phyloP scores from a whole-genome alignment of 2,113 vertebrate species.

The Neolamprologus caudopunctatus region DNA sequence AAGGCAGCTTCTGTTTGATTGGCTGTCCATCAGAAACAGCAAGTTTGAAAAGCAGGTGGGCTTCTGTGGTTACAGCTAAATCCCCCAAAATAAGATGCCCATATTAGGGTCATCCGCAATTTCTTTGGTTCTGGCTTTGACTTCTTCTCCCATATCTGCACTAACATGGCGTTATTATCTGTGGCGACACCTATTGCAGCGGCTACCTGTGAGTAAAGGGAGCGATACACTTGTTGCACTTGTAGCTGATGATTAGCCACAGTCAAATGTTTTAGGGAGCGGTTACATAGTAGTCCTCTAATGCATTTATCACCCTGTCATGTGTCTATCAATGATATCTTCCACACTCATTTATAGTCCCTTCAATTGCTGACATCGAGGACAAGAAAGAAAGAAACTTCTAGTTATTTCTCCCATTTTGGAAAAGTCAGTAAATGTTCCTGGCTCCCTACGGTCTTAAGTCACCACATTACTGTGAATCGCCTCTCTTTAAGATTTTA shows the following conservation, averaged over 20 bases:
- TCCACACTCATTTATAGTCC: not conserved
- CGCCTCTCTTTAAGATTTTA: not conserved
- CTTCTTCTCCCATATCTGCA: not conserved
- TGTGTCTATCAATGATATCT: not conserved
- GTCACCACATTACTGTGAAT: not conserved
- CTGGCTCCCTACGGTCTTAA: not conserved
- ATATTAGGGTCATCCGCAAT: not conserved
- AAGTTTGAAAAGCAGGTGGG: not conserved
- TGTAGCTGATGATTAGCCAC: not conserved
- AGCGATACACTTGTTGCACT: not conserved
- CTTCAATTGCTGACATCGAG: not conserved
- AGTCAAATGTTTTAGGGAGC: not conserved
- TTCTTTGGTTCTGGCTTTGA: not conserved
- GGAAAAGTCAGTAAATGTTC: not conserved
- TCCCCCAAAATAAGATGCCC: not conserved
- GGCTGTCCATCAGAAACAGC: not conserved
- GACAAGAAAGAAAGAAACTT: not conserved
- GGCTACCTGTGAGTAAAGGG: accelerated
- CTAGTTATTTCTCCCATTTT: not conserved
- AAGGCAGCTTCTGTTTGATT: not conserved
- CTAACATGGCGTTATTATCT: not conserved
- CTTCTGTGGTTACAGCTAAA: not conserved
- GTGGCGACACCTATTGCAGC: accelerated
- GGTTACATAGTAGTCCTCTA: not conserved
- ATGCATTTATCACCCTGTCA: not conserved